Base-by-base conservation (phyloP, 64 coral and sea anemone genomes). In the Actinia equina region DNA sequence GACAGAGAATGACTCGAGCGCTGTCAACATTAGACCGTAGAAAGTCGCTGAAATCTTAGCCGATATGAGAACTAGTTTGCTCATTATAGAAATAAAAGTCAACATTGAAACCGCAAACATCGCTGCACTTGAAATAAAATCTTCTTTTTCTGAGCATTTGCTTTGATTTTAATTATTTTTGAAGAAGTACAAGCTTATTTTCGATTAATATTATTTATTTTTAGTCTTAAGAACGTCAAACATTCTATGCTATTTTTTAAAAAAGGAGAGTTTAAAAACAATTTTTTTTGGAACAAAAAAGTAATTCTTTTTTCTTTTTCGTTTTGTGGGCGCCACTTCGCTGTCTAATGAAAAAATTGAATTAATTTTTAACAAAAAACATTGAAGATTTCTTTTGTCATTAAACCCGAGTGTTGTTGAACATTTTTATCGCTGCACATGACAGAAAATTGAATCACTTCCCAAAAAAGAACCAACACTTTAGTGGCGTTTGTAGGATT, bases 111-210 rank as follows among this genome's bases (percentile, higher is more conserved):
- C 69, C 69, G 69, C 69, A 74, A 74, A 30, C 7, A 74, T 30
- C 69, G 7, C 15, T 74, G 2, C 25, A 74, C 69, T 74, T 74
- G 25, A 74, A 42, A 14, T 74, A 74, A n/a, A 74, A 74, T 30
- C n/a, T 74, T 12, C 7, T 74, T 74, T 25, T 74, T 13, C 20
- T 13, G 69, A 74, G 26, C 27, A 41, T 74, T 12, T 74, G 69
- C 69, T 74, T 74, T 74, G 69, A 74, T 74, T 74, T 74, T 74
- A 74, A 74, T 74, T 14, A 74, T 27, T 74, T 74, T 74, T 74
- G 2, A 74, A 30, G 26, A 74, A 74, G 1, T 18, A 14, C 69
- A 27, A 25, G 12, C 25, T 74, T 15, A 25, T 41, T 30, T 74
- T 74, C 1, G 12, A 41, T 74, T 74, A 13, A 30, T 30, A 10